Percentiles rank a stretch among this genome's conserved stretches.
Conservation (phyloP, 2,113 vertebrate species). For the Guaruba guarouba region DNA sequence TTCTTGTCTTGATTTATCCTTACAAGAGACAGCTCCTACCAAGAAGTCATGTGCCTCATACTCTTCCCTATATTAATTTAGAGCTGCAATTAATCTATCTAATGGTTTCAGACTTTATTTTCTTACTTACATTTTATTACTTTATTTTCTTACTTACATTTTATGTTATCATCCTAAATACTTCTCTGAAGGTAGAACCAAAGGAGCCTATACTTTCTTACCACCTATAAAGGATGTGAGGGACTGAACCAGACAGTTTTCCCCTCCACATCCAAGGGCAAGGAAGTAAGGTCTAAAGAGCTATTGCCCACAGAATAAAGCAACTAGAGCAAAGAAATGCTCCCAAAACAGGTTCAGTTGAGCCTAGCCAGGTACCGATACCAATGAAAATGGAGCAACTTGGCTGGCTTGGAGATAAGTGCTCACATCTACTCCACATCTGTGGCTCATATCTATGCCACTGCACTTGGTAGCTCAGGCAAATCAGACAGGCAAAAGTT, state of each 20-base stretch:
- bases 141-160: neutral
- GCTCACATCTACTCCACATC: neutral
- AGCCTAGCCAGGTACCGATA: neutral
- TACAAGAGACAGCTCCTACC: neutral
- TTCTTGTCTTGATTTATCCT: constrained; percentile 6
- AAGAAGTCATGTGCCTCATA: constrained; percentile 19
- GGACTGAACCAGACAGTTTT: neutral
- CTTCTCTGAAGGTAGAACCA: neutral
- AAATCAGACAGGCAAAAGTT: neutral
- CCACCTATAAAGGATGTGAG: neutral
- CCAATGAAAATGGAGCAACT: neutral
- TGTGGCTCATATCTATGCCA: neutral
- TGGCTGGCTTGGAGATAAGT: neutral
- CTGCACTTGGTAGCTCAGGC: neutral
- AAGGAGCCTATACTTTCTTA: neutral
- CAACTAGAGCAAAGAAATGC: neutral
- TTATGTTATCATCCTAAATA: neutral
- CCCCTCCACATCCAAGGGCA: neutral
- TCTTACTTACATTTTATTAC: neutral
- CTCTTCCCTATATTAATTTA: neutral
- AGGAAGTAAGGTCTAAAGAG: neutral
- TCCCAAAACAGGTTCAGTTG: neutral
- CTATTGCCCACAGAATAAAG: neutral
- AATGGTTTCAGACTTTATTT: neutral
- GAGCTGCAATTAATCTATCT: neutral